Conservation (phyloP, 2,113 vertebrate genomes). For the Megalops atlanticus region DNA sequence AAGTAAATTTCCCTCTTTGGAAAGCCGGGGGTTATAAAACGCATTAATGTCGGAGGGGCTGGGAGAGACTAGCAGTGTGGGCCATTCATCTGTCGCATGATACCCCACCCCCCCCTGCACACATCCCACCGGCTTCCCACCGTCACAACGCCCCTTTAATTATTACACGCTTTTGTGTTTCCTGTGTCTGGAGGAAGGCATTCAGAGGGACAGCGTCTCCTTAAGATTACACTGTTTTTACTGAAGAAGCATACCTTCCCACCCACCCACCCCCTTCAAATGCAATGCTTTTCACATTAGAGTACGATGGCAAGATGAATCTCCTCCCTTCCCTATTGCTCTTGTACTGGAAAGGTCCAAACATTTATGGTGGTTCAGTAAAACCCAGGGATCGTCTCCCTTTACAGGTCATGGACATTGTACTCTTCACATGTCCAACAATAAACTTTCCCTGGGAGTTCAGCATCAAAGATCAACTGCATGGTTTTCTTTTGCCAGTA, state of each 20-base stretch:
- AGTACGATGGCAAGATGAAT: neutral
- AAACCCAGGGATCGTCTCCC: too few relatives aligned
- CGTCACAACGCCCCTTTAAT: constrained; percentile 80
- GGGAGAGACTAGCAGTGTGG: constrained; percentile 98
- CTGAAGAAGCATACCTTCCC: neutral
- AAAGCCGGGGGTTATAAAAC: constrained; percentile 97
- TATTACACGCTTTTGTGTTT: constrained; percentile 92
- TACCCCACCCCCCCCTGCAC: constrained; percentile 89
- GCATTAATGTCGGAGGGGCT: constrained; percentile 97
- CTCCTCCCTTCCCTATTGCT: too few relatives aligned
- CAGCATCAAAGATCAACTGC: too few relatives aligned
- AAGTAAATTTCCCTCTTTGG: constrained; percentile 85
- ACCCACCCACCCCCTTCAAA: neutral
- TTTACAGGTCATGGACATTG: too few relatives aligned
- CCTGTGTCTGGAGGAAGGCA: constrained; percentile 67
- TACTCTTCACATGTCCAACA: too few relatives aligned
- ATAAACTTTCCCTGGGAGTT: too few relatives aligned
- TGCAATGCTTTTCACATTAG: neutral
- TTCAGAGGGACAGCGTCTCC: constrained; percentile 72
- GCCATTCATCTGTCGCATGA: constrained; percentile 98
- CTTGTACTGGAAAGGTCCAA: too few relatives aligned
- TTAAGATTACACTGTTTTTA: constrained; percentile 64
- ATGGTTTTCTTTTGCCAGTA: too few relatives aligned
- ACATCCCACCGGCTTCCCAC: constrained; percentile 73
- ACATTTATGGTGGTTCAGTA: too few relatives aligned